Conservation (phyloP, 23 tunicate species). For the Botrylloides violaceus region DNA sequence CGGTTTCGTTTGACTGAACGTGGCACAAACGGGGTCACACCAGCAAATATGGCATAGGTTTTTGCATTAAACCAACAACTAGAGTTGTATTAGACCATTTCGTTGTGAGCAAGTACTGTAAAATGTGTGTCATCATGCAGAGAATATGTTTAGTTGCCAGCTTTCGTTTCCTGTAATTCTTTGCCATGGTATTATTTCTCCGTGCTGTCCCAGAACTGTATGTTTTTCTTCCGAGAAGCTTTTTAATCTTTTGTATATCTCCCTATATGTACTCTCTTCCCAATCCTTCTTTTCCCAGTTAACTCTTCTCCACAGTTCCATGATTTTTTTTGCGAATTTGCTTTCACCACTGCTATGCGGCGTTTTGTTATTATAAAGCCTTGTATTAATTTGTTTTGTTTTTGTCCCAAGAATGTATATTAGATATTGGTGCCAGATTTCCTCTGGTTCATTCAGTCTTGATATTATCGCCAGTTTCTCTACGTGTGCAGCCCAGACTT, state of each 20-base stretch:
- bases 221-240: background rate
- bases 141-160: background rate
- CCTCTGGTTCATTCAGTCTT: background rate
- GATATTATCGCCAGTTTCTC: background rate
- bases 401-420: background rate
- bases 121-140: no score
- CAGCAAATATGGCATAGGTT: no score
- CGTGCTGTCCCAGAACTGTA: background rate
- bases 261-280: background rate
- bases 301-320: background rate
- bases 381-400: background rate
- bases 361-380: background rate
- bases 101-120: no score
- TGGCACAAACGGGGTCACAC: no score
- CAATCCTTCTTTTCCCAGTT: background rate
- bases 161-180: background rate
- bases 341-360: background rate
- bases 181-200: background rate
- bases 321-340: background rate
- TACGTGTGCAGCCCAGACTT: background rate
- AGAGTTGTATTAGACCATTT: no score
- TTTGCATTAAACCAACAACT: no score
- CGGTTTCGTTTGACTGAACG: no score
- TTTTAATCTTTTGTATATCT: background rate
- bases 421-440: background rate